Evolutionary conservation across 1,140 invertebrate genomes (phyloP).

Genomic region (Daktulosphaira vitifoliae): DNA sequence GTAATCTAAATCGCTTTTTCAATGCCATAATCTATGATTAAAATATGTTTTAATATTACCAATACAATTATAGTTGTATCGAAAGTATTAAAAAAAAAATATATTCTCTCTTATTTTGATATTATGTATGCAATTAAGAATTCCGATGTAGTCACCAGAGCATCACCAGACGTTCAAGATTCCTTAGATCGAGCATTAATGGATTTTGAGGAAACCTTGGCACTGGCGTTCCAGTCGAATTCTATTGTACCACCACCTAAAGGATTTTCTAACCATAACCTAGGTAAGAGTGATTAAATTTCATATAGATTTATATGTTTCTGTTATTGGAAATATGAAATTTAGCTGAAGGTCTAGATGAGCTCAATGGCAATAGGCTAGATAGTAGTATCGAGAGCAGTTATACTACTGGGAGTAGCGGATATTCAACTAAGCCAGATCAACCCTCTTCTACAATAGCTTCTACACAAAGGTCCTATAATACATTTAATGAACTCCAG

Average conservation of each 20-base stretch:
- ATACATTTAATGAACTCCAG: slow-evolving; percentile 41
- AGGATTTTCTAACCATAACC: slow-evolving; percentile 7
- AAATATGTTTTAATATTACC: too few relatives aligned
- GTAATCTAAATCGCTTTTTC: too few relatives aligned
- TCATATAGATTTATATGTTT: neutral
- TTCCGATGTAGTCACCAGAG: slow-evolving; percentile 14
- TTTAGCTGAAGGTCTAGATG: slow-evolving; percentile 10
- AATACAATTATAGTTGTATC: too few relatives aligned
- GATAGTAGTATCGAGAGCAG: slow-evolving; percentile 18
- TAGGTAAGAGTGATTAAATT: neutral
- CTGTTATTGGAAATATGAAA: slow-evolving; percentile 13
- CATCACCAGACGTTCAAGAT: slow-evolving; percentile 34
- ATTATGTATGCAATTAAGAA: too few relatives aligned
- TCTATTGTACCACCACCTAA: slow-evolving; percentile 22
- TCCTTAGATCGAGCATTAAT: slow-evolving; percentile 39
- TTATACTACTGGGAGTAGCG: slow-evolving; percentile 3
- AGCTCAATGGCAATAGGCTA: slow-evolving; percentile 5
- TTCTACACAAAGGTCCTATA: slow-evolving; percentile 41
- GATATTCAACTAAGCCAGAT: slow-evolving; percentile 35
- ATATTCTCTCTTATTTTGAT: too few relatives aligned
- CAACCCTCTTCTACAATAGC: slow-evolving; percentile 34
- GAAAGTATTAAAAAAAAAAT: too few relatives aligned
- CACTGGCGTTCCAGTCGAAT: slow-evolving; percentile 43
- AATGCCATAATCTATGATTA: too few relatives aligned
- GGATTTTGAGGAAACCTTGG: slow-evolving; percentile 65